Evolutionary conservation across 2,797 vertebrate genomes (phyloP), one percentile per base, ranked within the genome.

Genomic region (Lateolabrax maculatus): DNA sequence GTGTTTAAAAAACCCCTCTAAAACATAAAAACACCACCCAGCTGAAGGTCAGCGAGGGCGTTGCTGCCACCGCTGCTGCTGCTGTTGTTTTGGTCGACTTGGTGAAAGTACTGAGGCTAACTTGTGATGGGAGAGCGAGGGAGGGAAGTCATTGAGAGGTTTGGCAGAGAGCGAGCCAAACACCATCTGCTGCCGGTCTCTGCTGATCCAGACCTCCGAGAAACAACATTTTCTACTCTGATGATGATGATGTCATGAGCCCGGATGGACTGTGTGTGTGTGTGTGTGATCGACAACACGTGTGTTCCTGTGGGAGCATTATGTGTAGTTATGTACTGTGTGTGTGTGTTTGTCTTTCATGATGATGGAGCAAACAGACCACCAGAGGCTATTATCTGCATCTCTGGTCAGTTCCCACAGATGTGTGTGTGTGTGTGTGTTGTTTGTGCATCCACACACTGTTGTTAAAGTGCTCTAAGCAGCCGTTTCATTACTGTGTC

Each of bases 171-270:
- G 66, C 37, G 55, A 82, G 73, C 10, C 41, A 58, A 73, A 66
- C 71, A 36, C 63, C 78, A 57, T 75, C 75, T 81, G 67, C 78
- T 71, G 46, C 41, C 12, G 49, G 43, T 77, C 68, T 27, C 57
- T 52, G 72, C 52, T 71, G 66, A 67, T 49, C 71, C 75, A 69
- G 37, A 68, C 64, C 51, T 58, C 58, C 8, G 23, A 71, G 67
- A 66, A 60, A 52, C 51, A 13, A 39, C 66, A 58, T 58, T 55
- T 63, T 81, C 53, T 63, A 64, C 52, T 16, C 71, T 60, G 81
- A 68, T 62, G 77, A 62, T 44, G 74, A 60, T 65, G 72, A 76
- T 76, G 81, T 86, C 79, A 69, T 68, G 51, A 64, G 41, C 43
- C 25, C n/a, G 19, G 61, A 48, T 46, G 61, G 55, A 52, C 36